Base-by-base conservation (phyloP, 2,113 vertebrate species). In the Falco punctatus region DNA sequence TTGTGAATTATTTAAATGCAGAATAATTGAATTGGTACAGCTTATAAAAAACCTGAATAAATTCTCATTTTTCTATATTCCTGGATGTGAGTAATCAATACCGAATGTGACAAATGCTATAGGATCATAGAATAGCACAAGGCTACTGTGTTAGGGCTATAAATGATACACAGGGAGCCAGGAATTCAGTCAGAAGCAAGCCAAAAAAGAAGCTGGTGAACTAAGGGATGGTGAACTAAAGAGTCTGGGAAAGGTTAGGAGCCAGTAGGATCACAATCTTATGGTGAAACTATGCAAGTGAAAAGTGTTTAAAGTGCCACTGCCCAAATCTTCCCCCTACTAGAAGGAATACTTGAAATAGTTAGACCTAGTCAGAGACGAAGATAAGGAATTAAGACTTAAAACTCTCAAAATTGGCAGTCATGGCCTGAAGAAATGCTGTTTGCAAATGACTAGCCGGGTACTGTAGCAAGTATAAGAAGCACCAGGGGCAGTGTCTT, bases 1-100 rank as follows among this genome's bases (percentile, higher is more conserved):
- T 44, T 12, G 3, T 73, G 38, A 85, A 66, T 94, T 87, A 92
- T 80, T 94, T 88, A 96, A 83, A 86, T 86, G 26, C 9, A 87
- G 48, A 46, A 55, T 73, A 73, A 81, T 46, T 86, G 15, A 79
- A 80, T 24, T 67, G 12, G 20, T 80, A 71, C 11, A 82, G 3
- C 13, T 82, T 82, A 82, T 6, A 79, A 32, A 55, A 92, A 93
- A 55, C 14, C 15, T 24, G n/a, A 82, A 77, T 44, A 83, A 75
- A 81, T 61, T 74, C 42, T 84, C 61, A 2, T 9, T 84, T 95
- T 73, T 61, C 57, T 32, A 8, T 65, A 67, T 52, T 81, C 19
- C 9, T 82, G 52, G 8, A 21, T 80, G 33, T 78, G 12, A 69
- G 26, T 78, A 24, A 74, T 72, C 79, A 86, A 64, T 71, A 65